A percentile compares a stretch with the other conserved stretches of the same genome.
Conservation (phyloP, 2,797 vertebrate species). For the Argyrosomus regius region DNA sequence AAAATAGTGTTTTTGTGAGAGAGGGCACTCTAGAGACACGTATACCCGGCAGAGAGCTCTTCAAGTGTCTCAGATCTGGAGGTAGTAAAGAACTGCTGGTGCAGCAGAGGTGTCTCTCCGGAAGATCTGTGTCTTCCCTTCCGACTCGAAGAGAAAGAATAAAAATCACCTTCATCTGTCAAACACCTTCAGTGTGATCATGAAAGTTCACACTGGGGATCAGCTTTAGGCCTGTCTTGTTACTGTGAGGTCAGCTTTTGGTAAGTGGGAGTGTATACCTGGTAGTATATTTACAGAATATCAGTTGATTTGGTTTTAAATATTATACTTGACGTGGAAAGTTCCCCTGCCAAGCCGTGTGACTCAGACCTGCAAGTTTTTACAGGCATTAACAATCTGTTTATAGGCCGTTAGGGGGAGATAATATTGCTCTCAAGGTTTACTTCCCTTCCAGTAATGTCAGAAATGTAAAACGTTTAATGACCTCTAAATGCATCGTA, state of each 20-base stretch:
- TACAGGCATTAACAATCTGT: conserved; percentile 25
- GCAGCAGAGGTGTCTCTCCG: conserved; percentile 39
- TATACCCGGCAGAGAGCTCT: conserved; percentile 43
- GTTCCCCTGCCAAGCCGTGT: neutral
- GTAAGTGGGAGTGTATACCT: neutral
- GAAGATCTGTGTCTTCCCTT: conserved; percentile 38
- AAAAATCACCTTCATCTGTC: conserved; percentile 40
- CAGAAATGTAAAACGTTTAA: conserved; percentile 38
- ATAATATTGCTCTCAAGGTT: conserved; percentile 11
- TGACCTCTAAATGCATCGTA: conserved; percentile 22
- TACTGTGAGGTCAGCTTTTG: neutral
- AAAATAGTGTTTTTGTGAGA: conserved; percentile 22
- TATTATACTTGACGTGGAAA: conserved; percentile 3
- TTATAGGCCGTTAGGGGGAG: conserved; percentile 9
- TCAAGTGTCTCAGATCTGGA: conserved; percentile 50
- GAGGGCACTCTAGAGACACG: conserved; percentile 40
- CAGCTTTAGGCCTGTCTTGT: neutral
- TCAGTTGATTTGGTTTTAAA: conserved; percentile 16
- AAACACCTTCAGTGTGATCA: conserved; percentile 24
- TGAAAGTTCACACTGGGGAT: neutral
- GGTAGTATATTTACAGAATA: neutral
- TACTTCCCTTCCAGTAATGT: conserved; percentile 17
- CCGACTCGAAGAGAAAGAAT: conserved; percentile 8
- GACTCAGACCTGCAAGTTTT: conserved; percentile 7
- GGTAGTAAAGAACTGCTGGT: conserved; percentile 41